These are phyloP conservation scores for Mastomys natalensis DNA, from an alignment of 2,113 vertebrate genomes.

Conservation along the genomic window DNA sequence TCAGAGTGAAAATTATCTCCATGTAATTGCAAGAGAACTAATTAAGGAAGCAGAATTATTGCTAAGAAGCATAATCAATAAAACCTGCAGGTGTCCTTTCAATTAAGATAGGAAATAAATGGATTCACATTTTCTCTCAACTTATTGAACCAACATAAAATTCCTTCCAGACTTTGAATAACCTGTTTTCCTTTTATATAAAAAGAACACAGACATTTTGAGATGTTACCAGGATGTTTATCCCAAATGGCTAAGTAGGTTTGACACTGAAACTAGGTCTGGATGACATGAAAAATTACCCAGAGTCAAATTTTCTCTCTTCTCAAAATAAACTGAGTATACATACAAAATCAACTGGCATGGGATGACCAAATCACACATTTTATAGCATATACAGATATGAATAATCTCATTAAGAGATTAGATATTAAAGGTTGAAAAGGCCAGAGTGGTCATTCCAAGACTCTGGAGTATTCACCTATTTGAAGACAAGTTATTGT, in stretches of 20 bases:
- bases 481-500: neutral
- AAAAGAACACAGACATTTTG: neutral
- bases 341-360: neutral
- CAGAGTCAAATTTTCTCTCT: neutral
- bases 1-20: conserved; percentile 68
- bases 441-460: neutral
- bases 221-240: neutral
- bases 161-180: conserved; percentile 60
- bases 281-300: conserved; percentile 1
- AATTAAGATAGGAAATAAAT: conserved; percentile 54
- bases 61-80: conserved; percentile 74
- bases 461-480: neutral
- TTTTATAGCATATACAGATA: neutral
- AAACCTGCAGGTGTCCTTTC: conserved; percentile 68
- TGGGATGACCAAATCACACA: neutral
- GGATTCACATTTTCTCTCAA: conserved; percentile 49
- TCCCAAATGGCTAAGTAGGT: neutral
- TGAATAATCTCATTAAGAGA: conserved; percentile 9
- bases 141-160: conserved; percentile 36
- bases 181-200: conserved; percentile 35
- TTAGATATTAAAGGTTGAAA: neutral
- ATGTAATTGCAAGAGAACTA: conserved; percentile 70
- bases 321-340: neutral
- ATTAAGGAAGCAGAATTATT: conserved; percentile 70
- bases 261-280: neutral